Base-by-base conservation (phyloP, 2,888 invertebrate species). In the Harpalus rufipes region DNA sequence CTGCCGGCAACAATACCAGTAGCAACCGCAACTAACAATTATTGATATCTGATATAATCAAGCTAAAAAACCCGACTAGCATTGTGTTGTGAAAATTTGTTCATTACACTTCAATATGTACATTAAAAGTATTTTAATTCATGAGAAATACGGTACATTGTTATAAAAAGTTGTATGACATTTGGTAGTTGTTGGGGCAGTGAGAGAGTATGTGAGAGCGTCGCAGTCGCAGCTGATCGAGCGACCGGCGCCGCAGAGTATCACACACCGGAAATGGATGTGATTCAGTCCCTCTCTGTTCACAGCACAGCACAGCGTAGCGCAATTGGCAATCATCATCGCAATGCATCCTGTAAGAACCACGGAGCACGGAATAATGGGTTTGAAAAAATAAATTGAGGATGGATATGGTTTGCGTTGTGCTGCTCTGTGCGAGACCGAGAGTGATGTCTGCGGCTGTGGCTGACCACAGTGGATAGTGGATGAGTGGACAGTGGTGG, bases 251-350 rank as follows among this genome's bases (percentile, higher is more conserved):
- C 80, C 80, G 61, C 44, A 16, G 68, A 63, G 63, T 21, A 21
- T 59, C 61, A 80, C 80, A 80, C 80, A 80, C 80, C 80, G 80
- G 80, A 80, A 80, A 80, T 80, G 80, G 80, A 80, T 80, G 63
- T 58, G 63, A 80, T 80, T 61, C 72, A 74, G 72, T 74, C 44
- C 41, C 44, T 74, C 72, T 18, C 72, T 74, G 44, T 44, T 74
- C 16, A 7, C 14, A 44, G 32, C 32, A 32, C 32, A 32, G 32
- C 6, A 32, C 32, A 32, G 41, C 21, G 39, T 63, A 80, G 41
- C 21, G 39, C 80, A 80, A 80, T 80, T 80, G 80, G 18, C 80
- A 80, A 80, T 80, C 80, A 80, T 61, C 63, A 59, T 39, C 63
- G 25, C 39, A 68, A 32, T 79, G 56, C 80, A 80, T 80, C 80